Base-by-base conservation (phyloP, 2,797 vertebrate genomes). In the Neoniphon sammara region DNA sequence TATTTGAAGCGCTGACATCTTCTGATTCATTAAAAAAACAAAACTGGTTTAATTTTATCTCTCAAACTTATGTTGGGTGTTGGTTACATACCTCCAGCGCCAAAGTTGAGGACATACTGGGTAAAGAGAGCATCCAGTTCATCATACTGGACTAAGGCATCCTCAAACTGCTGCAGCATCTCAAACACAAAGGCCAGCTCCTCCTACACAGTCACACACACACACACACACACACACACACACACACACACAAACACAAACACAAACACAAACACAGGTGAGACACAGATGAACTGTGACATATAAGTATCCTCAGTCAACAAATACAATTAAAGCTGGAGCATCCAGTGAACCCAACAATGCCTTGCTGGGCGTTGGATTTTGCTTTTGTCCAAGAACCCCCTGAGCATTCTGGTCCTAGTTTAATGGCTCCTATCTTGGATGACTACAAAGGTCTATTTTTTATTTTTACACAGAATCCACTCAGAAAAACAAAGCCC, bases 121-220 rank as follows among this genome's bases (percentile, higher is more conserved):
- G 98, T 99, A 88, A 99, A 99, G 68, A 99, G 96, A 84, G 98
- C 98, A 4, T 99, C 98, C 31, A 99, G 92, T 68, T 99, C 98
- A n/a, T 99, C 98, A 0, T 99, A 99, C 85, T 99, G 98, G 70
- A 99, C 98, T 85, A 99, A 85, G 0, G 98, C 98, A 0, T 99
- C 98, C 81, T 99, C 98, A 87, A 97, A 98, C 90, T 99, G 98
- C 92, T 99, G 98, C 80, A 99, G 92, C 98, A 99, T 99, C 94
- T 99, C 98, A 82, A 99, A 99, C 47, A 99, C 98, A 62, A 99
- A 99, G 65, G 98, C 98, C 80, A 99, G 92, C 72, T 99, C 98
- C 89, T 99, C 98, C 98, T 99, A 88, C 50, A 76, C 15, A 60
- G 14, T 11, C 14, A 65, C 14, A 49, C 47, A 79, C 39, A 82